Evolutionary conservation across 2,797 vertebrate species (phyloP), one percentile per base, ranked within the genome.

Genomic region (Halcyon smyrnensis): DNA sequence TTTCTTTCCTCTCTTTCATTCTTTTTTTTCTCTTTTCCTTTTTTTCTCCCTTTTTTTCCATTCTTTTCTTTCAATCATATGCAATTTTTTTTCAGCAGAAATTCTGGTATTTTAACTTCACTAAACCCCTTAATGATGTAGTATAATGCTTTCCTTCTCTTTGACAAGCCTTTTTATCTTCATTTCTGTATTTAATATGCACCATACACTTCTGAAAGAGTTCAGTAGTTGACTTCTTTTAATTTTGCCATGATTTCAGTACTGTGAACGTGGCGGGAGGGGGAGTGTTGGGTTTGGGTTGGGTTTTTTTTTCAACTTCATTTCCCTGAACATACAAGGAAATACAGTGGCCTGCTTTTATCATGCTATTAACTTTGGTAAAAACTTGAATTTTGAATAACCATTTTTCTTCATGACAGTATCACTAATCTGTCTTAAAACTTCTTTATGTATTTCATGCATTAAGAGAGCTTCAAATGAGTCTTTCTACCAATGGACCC

Each of bases 111-210:
- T 88, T 92, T 88, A 92, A 87, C 94, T 94, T 87, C 74, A 95
- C 96, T 97, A 96, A 97, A 96, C 65, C 36, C 41, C 34, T 76
- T 94, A 93, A 89, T 96, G 69, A 84, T 83, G 28, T 16, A 65
- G 5, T 3, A 2, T 57, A 82, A 65, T 50, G 43, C 27, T 91
- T 93, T 53, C 57, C 89, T 94, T 91, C 60, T 95, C 64, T 95
- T 94, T 83, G 84, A 77, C 30, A 77, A 94, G 28, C 54, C 39
- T 74, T 77, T 73, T 68, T 81, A 28, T 84, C 51, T 82, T 87
- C 36, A 20, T 87, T 43, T 24, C 25, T 69, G 7, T 87, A 53
- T 69, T 90, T 95, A 90, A 90, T 81, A 45, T 54, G 68, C 53
- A 60, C 87, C 63, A 23, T 64, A 79, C 21, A 68, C 11, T 15